Evolutionary conservation across 2,113 vertebrate species (phyloP).

Genomic region (Tachysurus vachellii): DNA sequence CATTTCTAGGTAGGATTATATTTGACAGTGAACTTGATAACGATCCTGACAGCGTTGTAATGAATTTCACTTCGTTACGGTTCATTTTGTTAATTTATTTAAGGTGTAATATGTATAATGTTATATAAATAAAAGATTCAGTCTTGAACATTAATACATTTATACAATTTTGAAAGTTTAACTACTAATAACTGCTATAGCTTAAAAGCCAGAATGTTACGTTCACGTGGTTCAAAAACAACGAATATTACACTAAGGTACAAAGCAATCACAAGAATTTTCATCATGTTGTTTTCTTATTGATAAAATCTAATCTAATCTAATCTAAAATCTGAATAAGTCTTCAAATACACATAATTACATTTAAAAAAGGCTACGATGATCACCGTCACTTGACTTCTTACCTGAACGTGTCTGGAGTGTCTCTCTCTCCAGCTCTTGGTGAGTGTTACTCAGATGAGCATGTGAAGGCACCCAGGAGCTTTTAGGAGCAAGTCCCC

Average conservation of each 20-base stretch:
- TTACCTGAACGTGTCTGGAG: conserved; percentile 44
- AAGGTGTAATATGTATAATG: not conserved
- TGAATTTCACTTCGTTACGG: not conserved
- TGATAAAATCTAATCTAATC: too few species aligned
- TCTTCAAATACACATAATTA: not conserved
- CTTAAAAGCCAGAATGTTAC: not conserved
- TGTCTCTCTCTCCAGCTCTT: conserved; percentile 1
- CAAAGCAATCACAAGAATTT: not conserved
- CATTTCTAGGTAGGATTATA: not conserved
- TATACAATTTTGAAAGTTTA: not conserved
- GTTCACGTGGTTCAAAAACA: not conserved
- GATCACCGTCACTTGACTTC: not conserved
- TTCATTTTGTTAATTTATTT: not conserved
- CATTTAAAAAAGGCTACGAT: not conserved
- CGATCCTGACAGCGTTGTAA: not conserved
- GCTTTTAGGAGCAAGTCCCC: conserved; percentile 60
- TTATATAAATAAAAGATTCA: not conserved
- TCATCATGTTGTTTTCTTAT: not conserved
- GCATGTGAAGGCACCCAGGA: conserved; percentile 74
- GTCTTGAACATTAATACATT: not conserved
- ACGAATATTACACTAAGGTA: not conserved
- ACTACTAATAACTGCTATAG: not conserved
- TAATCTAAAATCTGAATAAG: too few species aligned
- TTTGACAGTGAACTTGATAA: not conserved
- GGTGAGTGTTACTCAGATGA: conserved; percentile 42